These are phyloP conservation scores for Reinhardtius hippoglossoides DNA, from an alignment of 2,113 vertebrate genomes.

Conservation along the genomic window DNA sequence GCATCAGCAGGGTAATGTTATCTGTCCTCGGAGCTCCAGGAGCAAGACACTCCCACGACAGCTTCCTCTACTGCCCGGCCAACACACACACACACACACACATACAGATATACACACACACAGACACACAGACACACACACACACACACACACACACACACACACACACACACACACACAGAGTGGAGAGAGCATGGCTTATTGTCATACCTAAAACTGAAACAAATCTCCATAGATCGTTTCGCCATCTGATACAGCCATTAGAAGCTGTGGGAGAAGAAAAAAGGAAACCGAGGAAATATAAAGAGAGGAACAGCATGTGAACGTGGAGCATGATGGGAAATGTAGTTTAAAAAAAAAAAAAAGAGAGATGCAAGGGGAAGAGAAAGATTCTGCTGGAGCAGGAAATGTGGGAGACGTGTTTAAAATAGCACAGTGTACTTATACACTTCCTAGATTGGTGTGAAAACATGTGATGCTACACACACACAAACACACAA, in stretches of 20 bases:
- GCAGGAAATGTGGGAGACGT: conserved; percentile 61
- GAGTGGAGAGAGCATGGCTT: background rate
- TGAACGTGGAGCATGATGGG: conserved; percentile 1
- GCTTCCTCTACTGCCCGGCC: conserved; percentile 62
- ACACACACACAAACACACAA: conserved; percentile 12
- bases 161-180: conserved; percentile 41
- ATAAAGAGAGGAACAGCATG: background rate
- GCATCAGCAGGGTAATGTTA: conserved; percentile 78
- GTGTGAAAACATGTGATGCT: conserved; percentile 34
- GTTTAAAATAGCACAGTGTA: conserved; percentile 58
- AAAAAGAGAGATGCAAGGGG: background rate
- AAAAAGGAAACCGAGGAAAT: background rate
- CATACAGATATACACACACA: conserved; percentile 37
- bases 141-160: conserved; percentile 41
- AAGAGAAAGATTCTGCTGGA: background rate
- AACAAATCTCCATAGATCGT: conserved; percentile 24
- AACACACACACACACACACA: conserved; percentile 41
- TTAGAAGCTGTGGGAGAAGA: conserved; percentile 5
- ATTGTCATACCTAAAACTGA: conserved; percentile 40
- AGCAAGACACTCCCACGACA: conserved; percentile 69
- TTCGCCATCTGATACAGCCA: background rate
- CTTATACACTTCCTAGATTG: conserved; percentile 14
- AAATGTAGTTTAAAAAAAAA: conserved; percentile 22
- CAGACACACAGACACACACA: conserved; percentile 38
- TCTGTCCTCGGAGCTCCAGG: conserved; percentile 72